Conservation (phyloP, 2,888 invertebrate species). For the Alcis repandata region DNA sequence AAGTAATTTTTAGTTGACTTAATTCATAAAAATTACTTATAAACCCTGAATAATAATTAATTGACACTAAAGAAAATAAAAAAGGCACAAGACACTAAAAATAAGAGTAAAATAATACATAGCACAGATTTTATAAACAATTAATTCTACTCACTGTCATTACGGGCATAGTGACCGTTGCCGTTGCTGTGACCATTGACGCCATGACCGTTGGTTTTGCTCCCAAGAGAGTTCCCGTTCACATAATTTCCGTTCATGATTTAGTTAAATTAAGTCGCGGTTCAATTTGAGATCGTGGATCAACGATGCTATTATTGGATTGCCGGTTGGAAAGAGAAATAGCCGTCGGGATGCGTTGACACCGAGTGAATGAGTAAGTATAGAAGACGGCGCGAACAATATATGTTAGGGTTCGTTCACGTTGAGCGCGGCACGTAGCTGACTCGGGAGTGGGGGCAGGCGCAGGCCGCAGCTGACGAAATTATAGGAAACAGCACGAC, state of each 20-base stretch:
- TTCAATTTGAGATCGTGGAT: constrained; percentile 1
- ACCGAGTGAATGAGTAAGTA: constrained; percentile 14
- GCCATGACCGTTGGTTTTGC: constrained; percentile 18
- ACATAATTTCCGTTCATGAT: constrained; percentile 33
- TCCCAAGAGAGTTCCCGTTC: constrained; percentile 7
- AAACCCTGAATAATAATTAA: too few relatives aligned
- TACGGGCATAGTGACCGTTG: background rate
- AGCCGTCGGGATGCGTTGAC: constrained; percentile 3
- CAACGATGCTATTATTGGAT: constrained; percentile 17
- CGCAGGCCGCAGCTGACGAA: constrained; percentile 17
- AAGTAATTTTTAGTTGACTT: too few relatives aligned
- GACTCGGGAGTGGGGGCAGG: constrained; percentile 16
- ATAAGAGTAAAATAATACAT: too few relatives aligned
- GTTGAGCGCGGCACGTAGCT: constrained; percentile 19
- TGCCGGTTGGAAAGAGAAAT: too few relatives aligned
- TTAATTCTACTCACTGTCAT: constrained; percentile 18
- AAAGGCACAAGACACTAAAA: too few relatives aligned
- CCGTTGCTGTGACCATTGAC: constrained; percentile 7
- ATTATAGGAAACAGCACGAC: constrained; percentile 7
- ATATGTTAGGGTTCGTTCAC: constrained; percentile 20
- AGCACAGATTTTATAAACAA: too few relatives aligned
- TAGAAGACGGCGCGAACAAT: background rate
- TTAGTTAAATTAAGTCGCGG: background rate
- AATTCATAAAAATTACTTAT: too few relatives aligned
- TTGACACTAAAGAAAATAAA: too few relatives aligned